Percentiles rank a stretch among this genome's conserved stretches.
Evolutionary conservation across 2,797 vertebrate species (phyloP).

Genomic region (Acomys russatus): DNA sequence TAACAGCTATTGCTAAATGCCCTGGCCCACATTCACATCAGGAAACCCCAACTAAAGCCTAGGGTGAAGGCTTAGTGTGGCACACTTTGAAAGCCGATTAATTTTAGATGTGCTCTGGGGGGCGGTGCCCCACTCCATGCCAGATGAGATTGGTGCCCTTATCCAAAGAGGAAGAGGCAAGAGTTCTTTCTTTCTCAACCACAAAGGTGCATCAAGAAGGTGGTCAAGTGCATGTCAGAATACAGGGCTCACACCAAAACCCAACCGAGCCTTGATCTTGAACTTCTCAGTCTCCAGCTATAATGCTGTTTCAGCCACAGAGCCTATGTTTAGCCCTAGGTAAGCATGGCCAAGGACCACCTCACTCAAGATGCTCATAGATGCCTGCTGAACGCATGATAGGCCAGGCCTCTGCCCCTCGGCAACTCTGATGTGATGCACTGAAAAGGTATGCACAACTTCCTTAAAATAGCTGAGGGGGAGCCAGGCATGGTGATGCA

Average conservation of each 20-base stretch:
- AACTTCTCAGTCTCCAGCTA: neutral
- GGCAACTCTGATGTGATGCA: neutral
- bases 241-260: neutral
- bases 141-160: neutral
- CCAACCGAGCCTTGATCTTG: neutral
- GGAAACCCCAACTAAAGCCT: neutral
- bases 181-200: neutral
- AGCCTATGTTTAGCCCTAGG: neutral
- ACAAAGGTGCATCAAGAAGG: neutral
- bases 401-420: neutral
- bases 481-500: too few relatives aligned
- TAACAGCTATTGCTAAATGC: neutral
- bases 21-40: neutral
- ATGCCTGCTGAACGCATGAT: neutral
- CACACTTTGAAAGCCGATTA: neutral
- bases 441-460: too few relatives aligned
- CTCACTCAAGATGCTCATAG: neutral
- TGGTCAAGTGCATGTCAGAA: neutral
- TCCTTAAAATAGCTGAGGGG: neutral
- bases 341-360: neutral
- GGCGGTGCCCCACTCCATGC: rapidly evolving
- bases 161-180: neutral
- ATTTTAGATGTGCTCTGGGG: neutral
- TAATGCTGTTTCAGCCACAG: neutral
- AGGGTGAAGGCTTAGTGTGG: neutral